Base-by-base conservation (phyloP, 1,140 invertebrate species). In the Temnothorax longispinosus region DNA sequence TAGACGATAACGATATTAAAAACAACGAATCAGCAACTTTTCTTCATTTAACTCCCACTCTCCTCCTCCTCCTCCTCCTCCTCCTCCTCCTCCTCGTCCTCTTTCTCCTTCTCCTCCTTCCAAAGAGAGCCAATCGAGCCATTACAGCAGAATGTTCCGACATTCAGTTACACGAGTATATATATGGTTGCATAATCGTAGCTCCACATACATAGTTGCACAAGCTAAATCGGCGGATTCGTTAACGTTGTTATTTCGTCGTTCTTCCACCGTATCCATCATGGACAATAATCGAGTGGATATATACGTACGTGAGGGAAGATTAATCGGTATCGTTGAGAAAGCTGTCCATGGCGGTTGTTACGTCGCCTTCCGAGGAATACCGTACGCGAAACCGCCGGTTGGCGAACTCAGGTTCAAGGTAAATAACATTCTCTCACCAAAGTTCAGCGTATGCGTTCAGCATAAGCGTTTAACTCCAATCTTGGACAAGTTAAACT, bases 311-410 rank as follows among this genome's bases (percentile, higher is more conserved):
- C 60, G 47, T 3, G 86, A 91, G 4, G 93, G 93, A 3, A 50
- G 52, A 11, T 54, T 94, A 1, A 81, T 85, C 8, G 93, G 93
- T 11, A 7, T 56, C 0, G 18, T 89, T 0, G 72, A 91, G 6
- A 56, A 74, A 5, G 86, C 52, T 38, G 11, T 89, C 32, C 81
- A 88, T 5, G 91, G 82, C 0, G 88, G 52, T 1, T 1, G 62
- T 5, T 93, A 87, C 15, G 52, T 76, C 15, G 72, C 92, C 0
- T 94, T 93, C 41, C 88, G 89, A 47, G 93, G 93, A 27, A 81
- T 94, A 60, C 93, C 93, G 0, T 94, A 92, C 35, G 93, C 93
- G 0, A 90, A 91, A 52, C 93, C 93, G 6, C 93, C 93, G 0
- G 7, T 91, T 3, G 93, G 93, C 0, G 50, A 91, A 2, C 87